Evolutionary conservation across 2,797 vertebrate genomes (phyloP).

Genomic region (Acipenser oxyrinchus): DNA sequence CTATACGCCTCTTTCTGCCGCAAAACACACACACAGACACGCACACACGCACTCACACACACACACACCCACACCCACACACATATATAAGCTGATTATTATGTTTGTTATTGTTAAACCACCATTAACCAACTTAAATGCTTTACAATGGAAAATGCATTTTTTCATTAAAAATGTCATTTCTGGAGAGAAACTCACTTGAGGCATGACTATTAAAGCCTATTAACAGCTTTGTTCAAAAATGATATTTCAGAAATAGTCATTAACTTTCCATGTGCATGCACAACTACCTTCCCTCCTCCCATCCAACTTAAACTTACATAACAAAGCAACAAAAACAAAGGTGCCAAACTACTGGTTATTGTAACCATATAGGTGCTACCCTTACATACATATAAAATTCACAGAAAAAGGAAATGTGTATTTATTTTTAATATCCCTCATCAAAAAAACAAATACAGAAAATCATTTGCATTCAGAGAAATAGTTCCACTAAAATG

Average conservation of each 20-base stretch:
- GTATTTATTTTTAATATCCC: not conserved
- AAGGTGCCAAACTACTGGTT: too few relatives aligned
- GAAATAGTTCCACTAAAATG: conserved; percentile 19
- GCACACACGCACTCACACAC: too few relatives aligned
- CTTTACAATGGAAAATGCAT: not conserved
- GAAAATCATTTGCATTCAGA: conserved; percentile 24
- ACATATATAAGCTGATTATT: too few relatives aligned
- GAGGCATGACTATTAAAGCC: not conserved
- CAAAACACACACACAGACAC: too few relatives aligned
- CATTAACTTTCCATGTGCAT: too few relatives aligned
- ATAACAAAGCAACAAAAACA: too few relatives aligned
- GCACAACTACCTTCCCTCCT: too few relatives aligned
- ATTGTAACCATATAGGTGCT: too few relatives aligned
- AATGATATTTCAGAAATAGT: not conserved
- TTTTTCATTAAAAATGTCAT: not conserved
- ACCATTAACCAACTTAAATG: not conserved
- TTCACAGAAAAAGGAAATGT: not conserved
- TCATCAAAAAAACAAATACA: not conserved
- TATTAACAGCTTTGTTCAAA: not conserved
- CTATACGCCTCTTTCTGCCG: too few relatives aligned
- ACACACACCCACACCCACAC: too few relatives aligned
- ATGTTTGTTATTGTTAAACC: not conserved
- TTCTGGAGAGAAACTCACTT: not conserved
- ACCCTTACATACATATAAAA: too few relatives aligned
- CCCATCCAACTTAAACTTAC: too few relatives aligned